A percentile compares a stretch with the other conserved stretches of the same genome.
These are phyloP conservation scores for Bembecia ichneumoniformis DNA, from an alignment of 2,888 invertebrate genomes.

Conservation along the genomic window DNA sequence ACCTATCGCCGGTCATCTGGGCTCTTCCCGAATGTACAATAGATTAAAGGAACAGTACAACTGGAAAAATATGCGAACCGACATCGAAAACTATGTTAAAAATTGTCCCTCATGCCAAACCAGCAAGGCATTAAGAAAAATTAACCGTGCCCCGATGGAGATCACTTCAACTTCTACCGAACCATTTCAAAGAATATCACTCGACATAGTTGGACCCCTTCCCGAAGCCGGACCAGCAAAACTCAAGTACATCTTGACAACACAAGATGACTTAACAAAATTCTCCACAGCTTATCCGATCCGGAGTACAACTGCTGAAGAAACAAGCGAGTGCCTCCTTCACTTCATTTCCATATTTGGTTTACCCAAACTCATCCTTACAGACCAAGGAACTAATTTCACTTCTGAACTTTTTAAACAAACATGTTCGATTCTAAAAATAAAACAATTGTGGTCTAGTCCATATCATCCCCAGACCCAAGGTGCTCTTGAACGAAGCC, in stretches of 20 bases:
- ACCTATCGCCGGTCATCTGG: conserved; percentile 15
- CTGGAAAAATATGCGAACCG: too few relatives aligned
- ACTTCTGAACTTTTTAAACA: conserved; percentile 8
- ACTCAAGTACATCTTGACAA: too few relatives aligned
- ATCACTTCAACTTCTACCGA: too few relatives aligned
- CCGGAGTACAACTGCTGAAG: conserved; percentile 7
- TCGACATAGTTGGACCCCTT: too few relatives aligned
- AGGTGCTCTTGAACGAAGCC: conserved; percentile 4
- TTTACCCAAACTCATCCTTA: conserved; percentile 9
- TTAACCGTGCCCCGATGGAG: too few relatives aligned
- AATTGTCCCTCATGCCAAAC: conserved; percentile 11
- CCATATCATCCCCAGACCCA: conserved; percentile 9
- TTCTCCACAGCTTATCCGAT: conserved; percentile 11
- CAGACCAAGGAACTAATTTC: conserved; percentile 11
- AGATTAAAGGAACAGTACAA: too few relatives aligned
- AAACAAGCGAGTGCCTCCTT: conserved; percentile 9
- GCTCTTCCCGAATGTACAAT: too few relatives aligned
- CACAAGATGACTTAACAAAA: conserved; percentile 15
- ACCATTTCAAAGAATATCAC: too few relatives aligned
- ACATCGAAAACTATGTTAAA: too few relatives aligned
- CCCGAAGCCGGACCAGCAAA: too few relatives aligned
- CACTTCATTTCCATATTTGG: conserved; percentile 12
- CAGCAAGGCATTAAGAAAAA: conserved; percentile 11
- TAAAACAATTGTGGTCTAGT: conserved; percentile 7
- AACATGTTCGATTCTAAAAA: conserved; percentile 5